phyloP scores from a whole-genome alignment of 2,113 vertebrate genomes.

The Varanus komodoensis region DNA sequence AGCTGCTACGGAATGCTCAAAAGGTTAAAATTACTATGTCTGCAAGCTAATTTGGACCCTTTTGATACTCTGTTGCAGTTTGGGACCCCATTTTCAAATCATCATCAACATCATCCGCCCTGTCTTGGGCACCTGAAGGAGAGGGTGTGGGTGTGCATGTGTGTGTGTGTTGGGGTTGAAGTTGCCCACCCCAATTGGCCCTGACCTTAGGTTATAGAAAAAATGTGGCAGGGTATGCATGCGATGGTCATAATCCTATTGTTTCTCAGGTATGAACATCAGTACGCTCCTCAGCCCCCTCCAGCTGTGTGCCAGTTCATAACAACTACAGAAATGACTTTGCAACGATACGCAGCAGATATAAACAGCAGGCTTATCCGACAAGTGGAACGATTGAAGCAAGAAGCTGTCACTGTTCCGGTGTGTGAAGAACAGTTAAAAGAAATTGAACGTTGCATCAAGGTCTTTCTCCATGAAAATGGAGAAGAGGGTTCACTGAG shows the following conservation, averaged over 20 bases:
- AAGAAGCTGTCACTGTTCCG: constrained; percentile 87
- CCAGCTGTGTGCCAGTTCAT: constrained; percentile 88
- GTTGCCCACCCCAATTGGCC: not conserved
- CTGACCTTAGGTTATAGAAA: too few species aligned
- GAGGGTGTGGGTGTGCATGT: too few species aligned
- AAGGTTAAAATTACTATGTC: too few species aligned
- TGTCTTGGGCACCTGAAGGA: too few species aligned
- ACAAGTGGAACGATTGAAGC: constrained; percentile 93
- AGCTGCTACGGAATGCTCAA: too few species aligned
- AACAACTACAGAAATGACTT: constrained; percentile 88
- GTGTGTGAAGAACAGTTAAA: constrained; percentile 96
- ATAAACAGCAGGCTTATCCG: constrained; percentile 87
- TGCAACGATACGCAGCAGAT: constrained; percentile 92
- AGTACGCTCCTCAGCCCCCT: constrained; percentile 90
- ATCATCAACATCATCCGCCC: too few species aligned
- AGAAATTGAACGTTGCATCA: constrained; percentile 96
- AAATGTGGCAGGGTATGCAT: too few species aligned
- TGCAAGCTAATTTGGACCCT: too few species aligned
- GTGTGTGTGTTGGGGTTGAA: too few species aligned
- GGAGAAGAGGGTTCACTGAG: constrained; percentile 91
- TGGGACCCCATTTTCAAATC: too few species aligned
- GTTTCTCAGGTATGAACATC: constrained; percentile 87
- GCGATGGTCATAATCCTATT: accelerated
- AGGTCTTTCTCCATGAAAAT: constrained; percentile 93
- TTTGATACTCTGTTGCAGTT: too few species aligned